Evolutionary conservation across 1,140 invertebrate genomes (phyloP).

Genomic region (Callitettix versicolor): DNA sequence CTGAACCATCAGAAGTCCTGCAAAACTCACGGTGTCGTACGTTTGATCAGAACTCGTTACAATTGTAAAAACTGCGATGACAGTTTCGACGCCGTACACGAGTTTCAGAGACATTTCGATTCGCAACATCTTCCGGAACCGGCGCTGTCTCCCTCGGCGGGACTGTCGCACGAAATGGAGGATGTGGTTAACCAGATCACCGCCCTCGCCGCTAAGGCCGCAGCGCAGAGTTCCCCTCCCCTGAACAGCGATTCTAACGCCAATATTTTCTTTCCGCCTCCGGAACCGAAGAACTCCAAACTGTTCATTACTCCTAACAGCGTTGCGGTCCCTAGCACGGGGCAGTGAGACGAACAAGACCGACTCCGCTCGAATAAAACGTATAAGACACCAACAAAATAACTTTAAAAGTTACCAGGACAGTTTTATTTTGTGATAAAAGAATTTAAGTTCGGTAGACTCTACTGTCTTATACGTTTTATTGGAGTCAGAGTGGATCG

Average conservation of each 20-base stretch:
- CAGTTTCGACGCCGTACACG: slow-evolving; percentile 43
- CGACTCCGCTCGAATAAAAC: neutral
- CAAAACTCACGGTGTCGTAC: slow-evolving; percentile 42
- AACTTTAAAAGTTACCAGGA: slow-evolving; percentile 2
- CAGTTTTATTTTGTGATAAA: slow-evolving; percentile 16
- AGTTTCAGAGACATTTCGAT: slow-evolving; percentile 46
- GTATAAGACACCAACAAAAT: neutral
- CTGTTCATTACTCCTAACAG: slow-evolving; percentile 8
- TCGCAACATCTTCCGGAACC: slow-evolving; percentile 29
- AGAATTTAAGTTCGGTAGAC: slow-evolving; percentile 7
- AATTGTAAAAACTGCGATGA: slow-evolving; percentile 59
- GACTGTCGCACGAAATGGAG: slow-evolving; percentile 64
- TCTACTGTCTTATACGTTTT: no score
- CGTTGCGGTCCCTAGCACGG: slow-evolving; percentile 19
- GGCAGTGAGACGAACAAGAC: slow-evolving; percentile 12
- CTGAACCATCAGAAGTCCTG: slow-evolving; percentile 33
- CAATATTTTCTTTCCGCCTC: slow-evolving; percentile 24
- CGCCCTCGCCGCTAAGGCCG: slow-evolving; percentile 56
- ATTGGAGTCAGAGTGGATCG: no score
- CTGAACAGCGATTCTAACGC: slow-evolving; percentile 23
- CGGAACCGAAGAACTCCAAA: slow-evolving; percentile 19
- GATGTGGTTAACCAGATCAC: slow-evolving; percentile 75
- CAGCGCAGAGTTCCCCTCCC: slow-evolving; percentile 22
- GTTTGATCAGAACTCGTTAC: slow-evolving; percentile 54
- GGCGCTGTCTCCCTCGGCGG: slow-evolving; percentile 30